Conservation (phyloP, 1,140 invertebrate genomes). For the Ectropis grisescens region DNA sequence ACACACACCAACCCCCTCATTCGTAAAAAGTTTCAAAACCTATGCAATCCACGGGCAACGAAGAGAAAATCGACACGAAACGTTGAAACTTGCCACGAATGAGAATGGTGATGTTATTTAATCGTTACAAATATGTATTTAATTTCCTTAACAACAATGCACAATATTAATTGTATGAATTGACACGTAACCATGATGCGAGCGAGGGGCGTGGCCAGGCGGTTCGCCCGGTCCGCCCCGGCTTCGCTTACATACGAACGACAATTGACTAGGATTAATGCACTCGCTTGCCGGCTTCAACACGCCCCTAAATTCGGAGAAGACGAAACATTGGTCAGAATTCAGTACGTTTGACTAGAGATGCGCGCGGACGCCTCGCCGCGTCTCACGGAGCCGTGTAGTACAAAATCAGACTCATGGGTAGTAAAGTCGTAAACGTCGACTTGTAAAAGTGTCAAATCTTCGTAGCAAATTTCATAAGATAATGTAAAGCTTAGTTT, state of each 20-base stretch:
- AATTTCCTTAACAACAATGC: constrained; percentile 57
- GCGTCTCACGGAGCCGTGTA: constrained; percentile 13
- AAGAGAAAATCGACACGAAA: too few species aligned
- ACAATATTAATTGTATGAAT: constrained; percentile 63
- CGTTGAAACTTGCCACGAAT: too few species aligned
- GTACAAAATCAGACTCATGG: constrained; percentile 42
- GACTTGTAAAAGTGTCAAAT: constrained; percentile 56
- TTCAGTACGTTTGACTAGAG: constrained; percentile 61
- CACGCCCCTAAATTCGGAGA: constrained; percentile 25
- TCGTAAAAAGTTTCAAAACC: too few species aligned
- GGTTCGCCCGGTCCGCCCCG: constrained; percentile 3
- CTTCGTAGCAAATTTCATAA: constrained; percentile 53
- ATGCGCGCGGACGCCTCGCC: constrained; percentile 21
- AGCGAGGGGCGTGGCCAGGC: constrained; percentile 2
- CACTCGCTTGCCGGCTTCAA: constrained; percentile 25
- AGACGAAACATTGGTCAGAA: constrained; percentile 50
- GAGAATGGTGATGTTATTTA: constrained; percentile 37
- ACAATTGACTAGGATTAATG: constrained; percentile 65
- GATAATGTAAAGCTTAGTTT: constrained; percentile 46
- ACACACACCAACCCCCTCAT: too few species aligned
- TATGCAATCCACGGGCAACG: too few species aligned
- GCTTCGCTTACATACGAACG: constrained; percentile 40
- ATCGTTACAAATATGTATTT: constrained; percentile 57
- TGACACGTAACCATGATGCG: constrained; percentile 49
- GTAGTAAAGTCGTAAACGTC: constrained; percentile 33